phyloP scores from a whole-genome alignment of 2,797 vertebrate genomes.

The Rhinella marina region DNA sequence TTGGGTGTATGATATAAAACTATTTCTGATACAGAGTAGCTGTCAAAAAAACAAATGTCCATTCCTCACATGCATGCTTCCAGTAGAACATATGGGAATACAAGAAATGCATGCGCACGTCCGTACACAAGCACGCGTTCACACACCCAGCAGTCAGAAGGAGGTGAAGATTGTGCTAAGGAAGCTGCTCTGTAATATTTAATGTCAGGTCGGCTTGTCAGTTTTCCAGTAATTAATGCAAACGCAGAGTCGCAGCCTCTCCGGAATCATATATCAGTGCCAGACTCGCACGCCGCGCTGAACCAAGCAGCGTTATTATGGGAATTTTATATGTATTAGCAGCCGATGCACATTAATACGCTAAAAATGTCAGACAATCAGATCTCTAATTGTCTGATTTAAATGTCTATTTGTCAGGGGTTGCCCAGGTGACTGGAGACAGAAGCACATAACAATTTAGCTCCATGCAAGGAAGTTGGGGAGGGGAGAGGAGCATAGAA shows the following conservation, averaged over 20 bases:
- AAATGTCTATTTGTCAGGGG: slow-evolving; percentile 80
- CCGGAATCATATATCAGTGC: slow-evolving; percentile 74
- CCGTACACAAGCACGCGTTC: slow-evolving; percentile 40
- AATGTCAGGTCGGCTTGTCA: slow-evolving; percentile 72
- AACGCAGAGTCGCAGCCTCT: slow-evolving; percentile 69
- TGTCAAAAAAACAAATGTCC: slow-evolving; percentile 9
- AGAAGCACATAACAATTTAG: slow-evolving; percentile 65
- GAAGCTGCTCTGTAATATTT: slow-evolving; percentile 62
- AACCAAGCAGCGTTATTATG: slow-evolving; percentile 65
- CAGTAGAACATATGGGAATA: slow-evolving; percentile 55
- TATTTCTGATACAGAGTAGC: slow-evolving; percentile 16
- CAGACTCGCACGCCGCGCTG: slow-evolving; percentile 65
- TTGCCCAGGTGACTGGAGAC: slow-evolving; percentile 70
- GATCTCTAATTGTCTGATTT: slow-evolving; percentile 79
- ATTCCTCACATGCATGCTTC: slow-evolving; percentile 18
- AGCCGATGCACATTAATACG: slow-evolving; percentile 73
- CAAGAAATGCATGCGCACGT: slow-evolving; percentile 57
- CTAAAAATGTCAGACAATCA: slow-evolving; percentile 72
- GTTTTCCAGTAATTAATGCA: slow-evolving; percentile 77
- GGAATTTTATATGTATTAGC: slow-evolving; percentile 71
- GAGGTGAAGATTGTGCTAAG: slow-evolving; percentile 47
- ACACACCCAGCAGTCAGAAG: slow-evolving; percentile 42
- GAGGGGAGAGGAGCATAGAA: slow-evolving; percentile 28
- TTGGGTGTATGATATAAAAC: slow-evolving; percentile 12
- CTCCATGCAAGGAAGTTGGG: not conserved